A percentile compares a stretch with the other conserved stretches of the same genome.
phyloP scores from a whole-genome alignment of 2,797 vertebrate species.

The Geotrypetes seraphini region DNA sequence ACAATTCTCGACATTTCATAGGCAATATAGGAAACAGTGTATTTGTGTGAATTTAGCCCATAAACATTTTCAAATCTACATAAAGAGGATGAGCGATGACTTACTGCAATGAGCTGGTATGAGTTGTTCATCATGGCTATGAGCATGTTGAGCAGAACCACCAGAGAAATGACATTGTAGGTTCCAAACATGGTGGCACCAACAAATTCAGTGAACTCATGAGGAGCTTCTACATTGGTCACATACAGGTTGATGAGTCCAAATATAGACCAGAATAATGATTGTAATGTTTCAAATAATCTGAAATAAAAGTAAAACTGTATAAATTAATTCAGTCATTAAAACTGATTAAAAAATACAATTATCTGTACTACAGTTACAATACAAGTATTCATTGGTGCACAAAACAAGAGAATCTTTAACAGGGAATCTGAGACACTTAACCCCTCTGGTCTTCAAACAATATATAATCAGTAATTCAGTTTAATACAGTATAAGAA shows the following conservation, averaged over 20 bases:
- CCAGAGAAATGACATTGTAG: constrained; percentile 92
- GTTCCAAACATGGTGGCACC: constrained; percentile 96
- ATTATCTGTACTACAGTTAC: no score
- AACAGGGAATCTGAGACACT: no score
- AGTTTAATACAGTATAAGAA: no score
- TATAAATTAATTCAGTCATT: no score
- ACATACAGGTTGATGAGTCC: constrained; percentile 91
- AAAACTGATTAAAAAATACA: no score
- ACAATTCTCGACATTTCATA: no score
- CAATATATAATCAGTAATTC: no score
- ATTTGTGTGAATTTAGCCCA: neutral
- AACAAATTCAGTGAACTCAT: constrained; percentile 90
- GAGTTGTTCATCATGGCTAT: constrained; percentile 99
- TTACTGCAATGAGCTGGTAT: constrained; percentile 95
- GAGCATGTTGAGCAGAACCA: constrained; percentile 95
- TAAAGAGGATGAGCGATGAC: no score
- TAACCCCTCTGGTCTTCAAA: no score
- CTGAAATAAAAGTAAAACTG: constrained; percentile 53
- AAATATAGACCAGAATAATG: constrained; percentile 96
- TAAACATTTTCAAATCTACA: no score
- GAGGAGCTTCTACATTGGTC: constrained; percentile 77
- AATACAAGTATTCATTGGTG: no score
- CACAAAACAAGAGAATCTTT: no score
- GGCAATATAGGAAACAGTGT: neutral
- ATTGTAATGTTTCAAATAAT: constrained; percentile 90